phyloP scores from a whole-genome alignment of 2,797 vertebrate species.

The Dicrostonyx torquatus region DNA sequence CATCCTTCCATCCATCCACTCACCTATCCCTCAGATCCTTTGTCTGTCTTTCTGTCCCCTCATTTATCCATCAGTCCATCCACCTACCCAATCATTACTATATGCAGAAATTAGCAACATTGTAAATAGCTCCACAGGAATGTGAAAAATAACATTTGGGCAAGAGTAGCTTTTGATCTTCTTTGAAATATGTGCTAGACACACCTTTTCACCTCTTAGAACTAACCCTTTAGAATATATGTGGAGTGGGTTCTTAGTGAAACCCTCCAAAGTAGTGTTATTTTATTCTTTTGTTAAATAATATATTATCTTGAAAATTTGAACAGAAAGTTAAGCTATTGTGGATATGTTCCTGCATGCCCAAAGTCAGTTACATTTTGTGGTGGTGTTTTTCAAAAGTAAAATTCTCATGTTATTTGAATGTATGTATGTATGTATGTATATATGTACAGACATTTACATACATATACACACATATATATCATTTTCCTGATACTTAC shows the following conservation, averaged over 20 bases:
- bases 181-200: not conserved
- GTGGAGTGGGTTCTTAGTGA: not conserved
- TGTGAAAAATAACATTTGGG: not conserved
- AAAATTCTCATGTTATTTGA: not conserved
- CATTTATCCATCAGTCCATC: not conserved
- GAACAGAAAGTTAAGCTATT: not conserved
- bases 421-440: not conserved
- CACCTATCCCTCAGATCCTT: not conserved
- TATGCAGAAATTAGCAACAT: not conserved
- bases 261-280: not conserved
- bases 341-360: accelerated
- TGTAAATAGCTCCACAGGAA: not conserved
- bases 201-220: not conserved
- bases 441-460: not conserved
- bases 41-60: not conserved
- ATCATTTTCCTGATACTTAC: not conserved
- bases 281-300: conserved; percentile 8
- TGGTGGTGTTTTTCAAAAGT: not conserved
- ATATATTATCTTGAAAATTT: not conserved
- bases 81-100: not conserved
- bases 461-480: not conserved
- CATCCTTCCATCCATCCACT: not conserved
- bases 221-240: not conserved
- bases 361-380: not conserved
- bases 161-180: not conserved